Base-by-base conservation (phyloP, 2,888 invertebrate species). In the Drosophila ustulata region DNA sequence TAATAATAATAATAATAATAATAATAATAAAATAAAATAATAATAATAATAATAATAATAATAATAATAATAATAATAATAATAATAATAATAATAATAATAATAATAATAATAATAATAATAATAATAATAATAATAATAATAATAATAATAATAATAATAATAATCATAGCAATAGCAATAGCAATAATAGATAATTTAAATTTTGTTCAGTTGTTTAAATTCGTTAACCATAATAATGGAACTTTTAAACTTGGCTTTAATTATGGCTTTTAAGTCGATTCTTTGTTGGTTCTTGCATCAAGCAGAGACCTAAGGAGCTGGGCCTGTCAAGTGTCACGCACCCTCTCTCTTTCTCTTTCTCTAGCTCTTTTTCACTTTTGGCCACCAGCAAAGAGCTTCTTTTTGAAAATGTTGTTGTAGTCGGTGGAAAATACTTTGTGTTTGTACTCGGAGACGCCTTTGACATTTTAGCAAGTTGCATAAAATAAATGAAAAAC, bases 401-500 rank as follows among this genome's bases (percentile, higher is more conserved):
- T 45, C 30, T 18, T 28, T 39, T 58, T 39, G 58, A 39, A 28
- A 57, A 28, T 43, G 18, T 37, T 28, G 45, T 37, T 52, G 28
- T 58, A 28, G 49, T 58, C 26, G 57, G 26, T 53, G 47, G 45
- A 51, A 56, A 57, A 69, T 34, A 3, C 51, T 67, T 62, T 75
- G 65, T 61, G 66, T 55, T 25, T 32, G n/a, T 45, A 32, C 18
- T 51, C 39, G 3, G 30, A 32, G 63, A 46, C 52, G 83, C 78
- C 87, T 85, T 85, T 85, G 89, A 89, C 82, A 80, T 84, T 71
- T 79, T 75, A 49, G 66, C 77, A 84, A 81, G 68, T 73, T 84
- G 85, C 89, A 86, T 84, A 84, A 86, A 89, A 89, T 87, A 89
- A 89, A 89, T 86, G 75, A 77, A 80, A 82, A 87, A 82, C 78